Evolutionary conservation across 2,797 vertebrate species (phyloP).

Genomic region (Myoxocephalus aenaeus): DNA sequence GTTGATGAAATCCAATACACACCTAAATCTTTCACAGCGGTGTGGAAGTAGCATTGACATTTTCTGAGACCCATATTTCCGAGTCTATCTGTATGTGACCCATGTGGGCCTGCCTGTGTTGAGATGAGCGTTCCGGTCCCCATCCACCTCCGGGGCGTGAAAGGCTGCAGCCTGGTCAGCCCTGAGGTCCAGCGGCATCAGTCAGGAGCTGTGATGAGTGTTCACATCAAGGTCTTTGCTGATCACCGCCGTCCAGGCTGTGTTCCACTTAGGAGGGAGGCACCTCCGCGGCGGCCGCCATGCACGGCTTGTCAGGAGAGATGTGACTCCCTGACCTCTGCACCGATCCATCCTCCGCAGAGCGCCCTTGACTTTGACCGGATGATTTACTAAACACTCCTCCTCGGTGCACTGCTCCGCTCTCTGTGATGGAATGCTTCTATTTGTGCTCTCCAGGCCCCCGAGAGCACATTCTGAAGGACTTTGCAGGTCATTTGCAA

Average conservation of each 20-base stretch:
- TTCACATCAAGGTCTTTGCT: conserved; percentile 48
- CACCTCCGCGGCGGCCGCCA: conserved; percentile 7
- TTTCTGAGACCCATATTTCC: conserved; percentile 15
- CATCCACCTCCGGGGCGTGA: neutral
- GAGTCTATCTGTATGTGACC: neutral
- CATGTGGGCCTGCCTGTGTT: neutral
- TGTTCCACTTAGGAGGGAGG: conserved; percentile 16
- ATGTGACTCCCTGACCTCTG: conserved; percentile 53
- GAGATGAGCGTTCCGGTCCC: neutral
- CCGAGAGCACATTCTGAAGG: conserved; percentile 5
- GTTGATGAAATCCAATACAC: conserved; percentile 35
- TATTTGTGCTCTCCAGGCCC: conserved; percentile 6
- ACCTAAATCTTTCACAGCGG: conserved; percentile 30
- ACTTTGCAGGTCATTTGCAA: conserved; percentile 23
- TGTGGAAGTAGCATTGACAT: neutral
- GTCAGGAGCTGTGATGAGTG: conserved; percentile 57
- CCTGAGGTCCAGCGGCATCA: neutral
- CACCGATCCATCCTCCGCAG: conserved; percentile 31
- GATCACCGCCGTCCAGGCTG: conserved; percentile 34
- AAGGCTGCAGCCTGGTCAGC: conserved; percentile 6
- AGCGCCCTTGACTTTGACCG: conserved; percentile 54
- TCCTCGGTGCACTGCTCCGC: conserved; percentile 7
- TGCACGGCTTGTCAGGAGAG: conserved; percentile 34
- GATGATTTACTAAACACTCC: conserved; percentile 53
- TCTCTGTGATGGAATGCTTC: conserved; percentile 20